Base-by-base conservation (phyloP, 2,888 invertebrate species). In the Subacronicta megacephala region DNA sequence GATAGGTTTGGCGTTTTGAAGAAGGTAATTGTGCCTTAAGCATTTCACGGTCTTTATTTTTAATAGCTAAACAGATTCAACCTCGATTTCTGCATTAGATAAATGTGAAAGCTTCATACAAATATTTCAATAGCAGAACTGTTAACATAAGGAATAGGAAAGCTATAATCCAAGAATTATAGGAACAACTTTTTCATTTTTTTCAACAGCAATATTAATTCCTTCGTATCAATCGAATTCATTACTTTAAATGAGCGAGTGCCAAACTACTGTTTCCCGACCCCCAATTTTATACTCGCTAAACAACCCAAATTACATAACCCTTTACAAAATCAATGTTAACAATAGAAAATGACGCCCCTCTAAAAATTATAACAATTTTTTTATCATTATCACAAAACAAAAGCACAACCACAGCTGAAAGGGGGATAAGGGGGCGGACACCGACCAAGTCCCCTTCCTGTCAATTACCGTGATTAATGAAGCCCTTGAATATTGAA, bases 401-500 rank as follows among this genome's bases (percentile, higher is more conserved):
- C 73, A 81, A 76, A 64, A 80, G 74, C 77, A 77, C 70, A 75
- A 72, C 70, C 72, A 67, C 70, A 67, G 67, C 61, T 67, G 59
- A 38, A 49, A 26, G 79, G 81, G 80, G 80, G 81, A 78, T 80
- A 70, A 75, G 78, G 78, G 79, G 80, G 80, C 80, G 82, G 81
- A 81, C 80, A 86, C 81, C 82, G 82, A 68, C 78, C 83, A 72
- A 84, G 85, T 86, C 86, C 89, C 89, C 87, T 84, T 85, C 81
- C 85, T 90, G 93, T 93, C 94, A 94, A 93, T 94, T 93, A 92
- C 85, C 81, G 85, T 92, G 93, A 93, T 93, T 92, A 94, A 93
- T 94, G 93, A 89, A 89, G 80, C 84, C 84, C 84, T 82, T 81
- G 89, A 91, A 92, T 92, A 94, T 93, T 92, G 92, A 92, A 94